phyloP scores from a whole-genome alignment of 2,888 invertebrate species.

The Trachelus tabidus region DNA sequence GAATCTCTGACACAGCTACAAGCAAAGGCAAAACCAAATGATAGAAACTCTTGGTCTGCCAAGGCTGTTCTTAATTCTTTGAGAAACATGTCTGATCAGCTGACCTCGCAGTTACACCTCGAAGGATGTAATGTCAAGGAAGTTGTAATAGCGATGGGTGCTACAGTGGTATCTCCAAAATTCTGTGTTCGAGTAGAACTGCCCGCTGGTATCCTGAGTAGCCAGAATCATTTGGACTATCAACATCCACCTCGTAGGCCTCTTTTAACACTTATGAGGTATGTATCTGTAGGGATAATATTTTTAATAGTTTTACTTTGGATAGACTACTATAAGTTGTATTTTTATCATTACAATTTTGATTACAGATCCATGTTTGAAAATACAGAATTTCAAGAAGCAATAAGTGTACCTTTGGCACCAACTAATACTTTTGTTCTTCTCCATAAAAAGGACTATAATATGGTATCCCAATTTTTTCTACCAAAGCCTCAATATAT shows the following conservation, averaged over 20 bases:
- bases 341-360: not conserved
- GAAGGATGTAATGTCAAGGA: conserved; percentile 53
- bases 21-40: conserved; percentile 44
- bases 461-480: conserved; percentile 53
- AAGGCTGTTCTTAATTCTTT: conserved; percentile 44
- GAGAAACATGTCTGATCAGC: conserved; percentile 46
- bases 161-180: conserved; percentile 62
- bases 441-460: conserved; percentile 54
- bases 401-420: conserved; percentile 51
- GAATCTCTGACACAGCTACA: conserved; percentile 56
- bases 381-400: conserved; percentile 57
- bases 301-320: not conserved
- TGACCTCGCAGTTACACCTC: conserved; percentile 48
- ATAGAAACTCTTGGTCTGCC: conserved; percentile 47
- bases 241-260: conserved; percentile 60
- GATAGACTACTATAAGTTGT: not conserved
- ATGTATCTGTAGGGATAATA: conserved; percentile 10
- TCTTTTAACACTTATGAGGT: conserved; percentile 61
- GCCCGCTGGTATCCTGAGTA: conserved; percentile 51
- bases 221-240: conserved; percentile 50
- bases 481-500: conserved; percentile 57
- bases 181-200: conserved; percentile 52
- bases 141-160: conserved; percentile 59
- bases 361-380: conserved; percentile 53
- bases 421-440: conserved; percentile 62